phyloP scores from a whole-genome alignment of 2,888 invertebrate species.

The Dastarcus helophoroides region DNA sequence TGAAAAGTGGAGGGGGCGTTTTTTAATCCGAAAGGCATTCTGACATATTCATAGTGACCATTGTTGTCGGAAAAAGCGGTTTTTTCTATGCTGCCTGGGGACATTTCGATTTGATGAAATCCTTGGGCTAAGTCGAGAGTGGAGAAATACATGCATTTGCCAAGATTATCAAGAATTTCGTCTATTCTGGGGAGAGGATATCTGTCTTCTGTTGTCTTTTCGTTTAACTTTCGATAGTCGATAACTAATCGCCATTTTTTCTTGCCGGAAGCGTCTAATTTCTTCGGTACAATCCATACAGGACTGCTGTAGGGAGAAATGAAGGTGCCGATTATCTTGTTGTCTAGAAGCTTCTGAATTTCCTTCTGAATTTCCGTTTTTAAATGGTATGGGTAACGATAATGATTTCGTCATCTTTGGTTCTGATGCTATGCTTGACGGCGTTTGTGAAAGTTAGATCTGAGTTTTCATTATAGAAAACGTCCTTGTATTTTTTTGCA shows the following conservation, averaged over 20 bases:
- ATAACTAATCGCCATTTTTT: too few relatives aligned
- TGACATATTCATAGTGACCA: too few relatives aligned
- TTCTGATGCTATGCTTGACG: too few relatives aligned
- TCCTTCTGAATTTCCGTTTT: not conserved
- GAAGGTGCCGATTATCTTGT: too few relatives aligned
- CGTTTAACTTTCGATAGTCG: slow-evolving; percentile 5
- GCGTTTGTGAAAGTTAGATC: slow-evolving; percentile 4
- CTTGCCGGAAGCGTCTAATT: too few relatives aligned
- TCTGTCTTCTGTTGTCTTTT: slow-evolving; percentile 6
- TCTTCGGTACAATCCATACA: too few relatives aligned
- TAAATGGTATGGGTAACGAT: slow-evolving; percentile 7
- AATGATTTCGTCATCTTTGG: slow-evolving; percentile 3
- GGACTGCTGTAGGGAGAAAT: too few relatives aligned
- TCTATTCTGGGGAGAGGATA: slow-evolving; percentile 8
- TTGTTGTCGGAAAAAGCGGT: too few relatives aligned
- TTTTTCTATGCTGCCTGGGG: not conserved
- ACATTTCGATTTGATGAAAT: slow-evolving; percentile 7
- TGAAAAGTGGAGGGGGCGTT: too few relatives aligned
- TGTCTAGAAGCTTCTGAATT: too few relatives aligned
- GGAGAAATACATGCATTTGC: slow-evolving; percentile 5
- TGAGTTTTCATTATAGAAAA: slow-evolving; percentile 7
- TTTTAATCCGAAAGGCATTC: too few relatives aligned
- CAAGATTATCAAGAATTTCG: slow-evolving; percentile 7
- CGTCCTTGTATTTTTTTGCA: slow-evolving; percentile 6
- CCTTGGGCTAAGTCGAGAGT: slow-evolving; percentile 6